Conservation (phyloP, 2,888 invertebrate species). For the Scotopteryx bipunctaria region DNA sequence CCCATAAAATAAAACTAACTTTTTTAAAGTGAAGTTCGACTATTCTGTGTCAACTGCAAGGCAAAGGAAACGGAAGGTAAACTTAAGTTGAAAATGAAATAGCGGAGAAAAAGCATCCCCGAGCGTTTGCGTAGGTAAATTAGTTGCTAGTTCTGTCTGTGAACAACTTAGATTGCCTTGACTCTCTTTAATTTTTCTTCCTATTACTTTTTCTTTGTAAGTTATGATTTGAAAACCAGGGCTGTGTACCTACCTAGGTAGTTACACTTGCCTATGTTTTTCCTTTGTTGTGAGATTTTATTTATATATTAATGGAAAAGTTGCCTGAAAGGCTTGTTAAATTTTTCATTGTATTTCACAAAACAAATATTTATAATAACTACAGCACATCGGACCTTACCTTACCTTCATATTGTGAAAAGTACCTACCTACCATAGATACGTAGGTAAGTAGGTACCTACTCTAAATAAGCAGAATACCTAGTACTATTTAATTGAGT, state of each 20-base stretch:
- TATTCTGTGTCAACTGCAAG: slow-evolving; percentile 11
- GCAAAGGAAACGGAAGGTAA: slow-evolving; percentile 43
- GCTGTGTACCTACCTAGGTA: neutral
- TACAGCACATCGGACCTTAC: too few species aligned
- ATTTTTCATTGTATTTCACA: too few species aligned
- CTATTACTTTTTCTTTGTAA: slow-evolving; percentile 18
- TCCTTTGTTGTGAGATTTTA: too few species aligned
- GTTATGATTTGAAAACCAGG: slow-evolving; percentile 10
- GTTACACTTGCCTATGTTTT: too few species aligned
- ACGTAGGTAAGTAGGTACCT: neutral
- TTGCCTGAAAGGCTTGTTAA: too few species aligned
- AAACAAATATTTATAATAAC: too few species aligned
- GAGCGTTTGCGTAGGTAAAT: slow-evolving; percentile 63
- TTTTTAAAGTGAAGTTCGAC: neutral
- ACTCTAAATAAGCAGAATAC: neutral
- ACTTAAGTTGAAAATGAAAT: slow-evolving; percentile 57
- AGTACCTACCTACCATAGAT: too few species aligned
- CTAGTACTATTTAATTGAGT: too few species aligned
- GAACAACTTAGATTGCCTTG: slow-evolving; percentile 71
- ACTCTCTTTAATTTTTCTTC: slow-evolving; percentile 56
- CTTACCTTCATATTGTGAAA: too few species aligned
- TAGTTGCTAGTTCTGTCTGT: slow-evolving; percentile 64
- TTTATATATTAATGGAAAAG: too few species aligned
- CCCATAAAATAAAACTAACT: too few species aligned
- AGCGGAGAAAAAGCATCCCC: slow-evolving; percentile 57